Base-by-base conservation (phyloP, 2,888 invertebrate genomes). In the Flexamia atlantica region DNA sequence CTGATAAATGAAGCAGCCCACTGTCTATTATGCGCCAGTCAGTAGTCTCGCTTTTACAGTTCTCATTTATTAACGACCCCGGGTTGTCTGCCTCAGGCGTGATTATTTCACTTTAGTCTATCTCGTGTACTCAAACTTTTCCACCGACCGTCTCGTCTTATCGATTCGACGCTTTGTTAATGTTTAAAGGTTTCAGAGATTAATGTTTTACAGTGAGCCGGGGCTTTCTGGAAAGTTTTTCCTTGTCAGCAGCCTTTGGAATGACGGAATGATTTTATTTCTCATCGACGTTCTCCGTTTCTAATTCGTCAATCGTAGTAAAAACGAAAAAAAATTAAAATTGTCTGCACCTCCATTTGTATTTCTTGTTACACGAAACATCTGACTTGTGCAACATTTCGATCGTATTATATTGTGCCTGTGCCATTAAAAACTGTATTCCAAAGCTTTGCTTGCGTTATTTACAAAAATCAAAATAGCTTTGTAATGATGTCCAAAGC, bases 21-120 rank as follows among this genome's bases (percentile, higher is more conserved):
- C 4, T 25, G 76, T 76, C 50, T 30, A 46, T 76, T 76, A 25
- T 28, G 14, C 76, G 28, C 9, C 28, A 50, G 50, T 17, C 76
- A 32, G 36, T 30, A 30, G 20, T 42, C 72, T n/a, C 23, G 72
- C 42, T 72, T 72, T 76, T 50, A 46, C 76, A 76, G 76, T 76
- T 76, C 46, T 46, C 76, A 76, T 76, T 76, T 76, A 76, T 76
- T 76, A 76, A 76, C 76, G 28, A 76, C 46, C 36, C 1, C 28
- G 76, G 12, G n/a, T 28, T 76, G 76, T 76, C 76, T 25, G 50
- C 76, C 23, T 17, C 76, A 28, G 76, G n/a, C 50, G 2, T 42
- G 46, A 46, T 76, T 46, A 46, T 76, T 76, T 76, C 42, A 42
- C 12, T 23, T n/a, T 17, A 40, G 76, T 76, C 50, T 76, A 42